Percentiles rank a stretch among this genome's conserved stretches.
phyloP scores from a whole-genome alignment of 2,888 invertebrate genomes.

The Acronicta leporina region DNA sequence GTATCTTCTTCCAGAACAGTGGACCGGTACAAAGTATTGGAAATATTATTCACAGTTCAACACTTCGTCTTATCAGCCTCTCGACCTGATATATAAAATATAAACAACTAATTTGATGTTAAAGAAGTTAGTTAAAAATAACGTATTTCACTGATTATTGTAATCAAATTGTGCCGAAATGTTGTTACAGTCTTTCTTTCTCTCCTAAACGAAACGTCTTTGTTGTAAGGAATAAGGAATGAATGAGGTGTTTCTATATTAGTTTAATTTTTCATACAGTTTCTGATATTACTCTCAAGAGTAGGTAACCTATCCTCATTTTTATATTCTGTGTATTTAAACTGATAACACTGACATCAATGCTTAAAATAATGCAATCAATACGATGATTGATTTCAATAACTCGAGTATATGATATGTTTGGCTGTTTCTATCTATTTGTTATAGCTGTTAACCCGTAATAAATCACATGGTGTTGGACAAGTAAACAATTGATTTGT shows the following conservation, averaged over 20 bases:
- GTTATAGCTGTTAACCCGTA: conserved; percentile 53
- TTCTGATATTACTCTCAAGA: no score
- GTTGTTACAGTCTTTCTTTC: no score
- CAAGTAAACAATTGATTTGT: conserved; percentile 79
- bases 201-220: no score
- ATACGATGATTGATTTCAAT: conserved; percentile 50
- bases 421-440: conserved; percentile 31
- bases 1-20: no score
- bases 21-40: not conserved
- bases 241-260: no score
- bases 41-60: not conserved
- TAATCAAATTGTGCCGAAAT: no score
- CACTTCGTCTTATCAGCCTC: conserved; percentile 6
- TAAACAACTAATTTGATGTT: conserved; percentile 13
- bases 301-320: no score
- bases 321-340: not conserved
- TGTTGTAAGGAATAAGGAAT: no score
- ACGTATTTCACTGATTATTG: no score
- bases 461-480: conserved; percentile 78
- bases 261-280: no score
- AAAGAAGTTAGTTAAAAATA: no score
- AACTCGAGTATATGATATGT: conserved; percentile 49
- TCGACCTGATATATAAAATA: conserved; percentile 9
- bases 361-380: no score
- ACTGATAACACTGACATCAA: not conserved